A percentile compares a stretch with the other conserved stretches of the same genome.
phyloP scores from a whole-genome alignment of 2,113 vertebrate species.

The Gobio gobio region DNA sequence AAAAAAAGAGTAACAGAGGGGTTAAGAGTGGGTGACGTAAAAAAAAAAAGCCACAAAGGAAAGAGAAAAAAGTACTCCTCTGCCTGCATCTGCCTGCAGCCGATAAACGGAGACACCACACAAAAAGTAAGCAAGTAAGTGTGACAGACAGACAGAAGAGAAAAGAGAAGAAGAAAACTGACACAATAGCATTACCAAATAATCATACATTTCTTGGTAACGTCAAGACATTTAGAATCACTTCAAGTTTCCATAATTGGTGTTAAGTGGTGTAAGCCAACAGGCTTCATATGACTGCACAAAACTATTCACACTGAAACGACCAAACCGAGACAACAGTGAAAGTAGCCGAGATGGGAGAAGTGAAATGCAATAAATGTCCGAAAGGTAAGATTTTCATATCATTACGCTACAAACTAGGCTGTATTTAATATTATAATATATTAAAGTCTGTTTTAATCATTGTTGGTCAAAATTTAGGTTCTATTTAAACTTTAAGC shows the following conservation, averaged over 20 bases:
- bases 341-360: background rate
- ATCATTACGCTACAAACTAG: background rate
- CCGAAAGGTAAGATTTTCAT: slow-evolving; percentile 19
- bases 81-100: background rate
- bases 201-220: background rate
- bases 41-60: background rate
- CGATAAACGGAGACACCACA: slow-evolving; percentile 2
- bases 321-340: background rate
- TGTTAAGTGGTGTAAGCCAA: background rate
- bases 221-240: background rate
- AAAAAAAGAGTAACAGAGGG: slow-evolving; percentile 21
- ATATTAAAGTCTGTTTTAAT: background rate
- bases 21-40: background rate
- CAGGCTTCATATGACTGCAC: slow-evolving; percentile 2
- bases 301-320: background rate
- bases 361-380: background rate
- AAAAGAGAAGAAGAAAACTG: background rate
- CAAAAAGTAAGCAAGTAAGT: slow-evolving; percentile 47
- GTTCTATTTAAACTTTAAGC: background rate
- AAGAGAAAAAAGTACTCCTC: slow-evolving; percentile 2
- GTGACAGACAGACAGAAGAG: slow-evolving; percentile 44
- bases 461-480: background rate
- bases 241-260: background rate
- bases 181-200: background rate
- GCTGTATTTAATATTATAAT: background rate